Conservation (phyloP, 2,113 vertebrate genomes). For the Grus americana region DNA sequence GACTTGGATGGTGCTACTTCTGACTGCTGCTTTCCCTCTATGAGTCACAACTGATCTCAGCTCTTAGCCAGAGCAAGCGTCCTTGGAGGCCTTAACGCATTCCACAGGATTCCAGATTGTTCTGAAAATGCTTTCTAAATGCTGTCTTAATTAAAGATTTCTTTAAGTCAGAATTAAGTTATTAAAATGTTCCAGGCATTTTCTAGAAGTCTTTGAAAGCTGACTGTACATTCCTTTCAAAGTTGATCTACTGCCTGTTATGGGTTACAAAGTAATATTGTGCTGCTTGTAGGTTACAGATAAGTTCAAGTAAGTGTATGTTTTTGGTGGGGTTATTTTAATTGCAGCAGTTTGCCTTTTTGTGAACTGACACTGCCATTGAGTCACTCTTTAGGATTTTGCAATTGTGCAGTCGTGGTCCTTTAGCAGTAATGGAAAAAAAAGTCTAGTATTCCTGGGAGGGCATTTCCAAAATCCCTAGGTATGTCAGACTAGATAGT, state of each 20-base stretch:
- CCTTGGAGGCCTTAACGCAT: conserved; percentile 23
- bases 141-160: conserved; percentile 66
- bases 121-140: conserved; percentile 63
- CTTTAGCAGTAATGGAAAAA: conserved; percentile 33
- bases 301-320: conserved; percentile 15
- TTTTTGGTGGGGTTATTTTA: not conserved
- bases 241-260: conserved; percentile 23
- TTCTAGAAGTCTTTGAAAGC: conserved; percentile 47
- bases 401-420: not conserved
- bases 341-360: conserved; percentile 37
- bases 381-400: conserved; percentile 49
- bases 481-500: not conserved
- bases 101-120: conserved; percentile 56
- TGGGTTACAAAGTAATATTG: conserved; percentile 33
- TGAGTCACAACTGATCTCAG: not conserved
- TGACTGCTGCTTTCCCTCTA: not conserved
- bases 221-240: conserved; percentile 56
- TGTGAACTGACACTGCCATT: conserved; percentile 20
- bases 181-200: conserved; percentile 60
- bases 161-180: conserved; percentile 62
- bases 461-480: conserved; percentile 18
- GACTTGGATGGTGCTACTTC: not conserved
- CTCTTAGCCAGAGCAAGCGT: not conserved
- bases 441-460: not conserved
- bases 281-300: not conserved